phyloP scores from a whole-genome alignment of 1,140 invertebrate species.

The Musca vetustissima region DNA sequence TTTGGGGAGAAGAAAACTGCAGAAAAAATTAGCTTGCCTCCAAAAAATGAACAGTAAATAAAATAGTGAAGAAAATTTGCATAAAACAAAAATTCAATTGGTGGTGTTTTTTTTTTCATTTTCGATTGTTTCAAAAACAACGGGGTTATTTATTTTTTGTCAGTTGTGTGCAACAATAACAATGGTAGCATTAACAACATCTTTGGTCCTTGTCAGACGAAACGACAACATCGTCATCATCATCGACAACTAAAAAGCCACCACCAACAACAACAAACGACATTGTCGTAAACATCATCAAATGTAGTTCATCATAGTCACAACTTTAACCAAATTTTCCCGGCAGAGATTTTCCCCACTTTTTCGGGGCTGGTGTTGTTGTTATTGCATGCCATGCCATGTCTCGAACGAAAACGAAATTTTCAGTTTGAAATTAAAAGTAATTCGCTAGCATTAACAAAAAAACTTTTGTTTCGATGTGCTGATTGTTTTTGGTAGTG shows the following conservation, averaged over 20 bases:
- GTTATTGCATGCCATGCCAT: not conserved
- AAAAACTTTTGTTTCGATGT: not conserved
- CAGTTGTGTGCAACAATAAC: not conserved
- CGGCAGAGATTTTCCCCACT: not conserved
- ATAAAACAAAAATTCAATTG: conserved; percentile 10
- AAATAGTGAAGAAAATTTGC: conserved; percentile 1
- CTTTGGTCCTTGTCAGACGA: too few relatives aligned
- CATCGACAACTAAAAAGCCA: not conserved
- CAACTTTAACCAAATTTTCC: conserved; percentile 15
- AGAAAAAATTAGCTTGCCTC: not conserved
- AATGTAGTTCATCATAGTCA: conserved; percentile 31
- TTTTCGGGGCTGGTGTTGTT: not conserved
- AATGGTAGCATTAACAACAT: not conserved
- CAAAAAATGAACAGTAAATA: not conserved
- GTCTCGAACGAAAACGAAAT: conserved; percentile 7
- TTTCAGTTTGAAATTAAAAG: conserved; percentile 26
- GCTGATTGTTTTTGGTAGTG: not conserved
- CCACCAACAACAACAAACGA: conserved; percentile 9
- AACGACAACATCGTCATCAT: conserved; percentile 7
- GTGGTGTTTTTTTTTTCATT: not conserved
- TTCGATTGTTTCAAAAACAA: not conserved
- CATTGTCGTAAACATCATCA: conserved; percentile 22
- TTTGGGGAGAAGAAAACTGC: not conserved
- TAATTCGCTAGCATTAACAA: not conserved
- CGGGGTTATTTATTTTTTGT: not conserved